These are phyloP conservation scores for Lymantria monacha DNA, from an alignment of 2,888 invertebrate genomes.

Conservation along the genomic window DNA sequence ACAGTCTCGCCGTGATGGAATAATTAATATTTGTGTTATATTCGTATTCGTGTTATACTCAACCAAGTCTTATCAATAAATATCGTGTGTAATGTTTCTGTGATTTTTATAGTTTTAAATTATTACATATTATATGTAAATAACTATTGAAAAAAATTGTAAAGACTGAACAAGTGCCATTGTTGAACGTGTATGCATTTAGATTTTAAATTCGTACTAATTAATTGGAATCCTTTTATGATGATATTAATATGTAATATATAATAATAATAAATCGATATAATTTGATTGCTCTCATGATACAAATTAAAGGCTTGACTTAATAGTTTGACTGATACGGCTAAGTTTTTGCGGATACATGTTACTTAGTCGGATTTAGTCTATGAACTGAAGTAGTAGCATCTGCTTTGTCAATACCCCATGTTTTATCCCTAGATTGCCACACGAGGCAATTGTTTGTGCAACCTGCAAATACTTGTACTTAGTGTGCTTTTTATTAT, in stretches of 20 bases:
- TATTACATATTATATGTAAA: slow-evolving; percentile 20
- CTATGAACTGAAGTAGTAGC: no score
- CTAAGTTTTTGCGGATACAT: neutral
- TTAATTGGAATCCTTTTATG: neutral
- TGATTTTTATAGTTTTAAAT: slow-evolving; percentile 30
- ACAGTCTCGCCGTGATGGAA: no score
- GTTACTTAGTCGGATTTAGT: neutral
- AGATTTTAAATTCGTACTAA: neutral
- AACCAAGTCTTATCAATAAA: slow-evolving; percentile 22
- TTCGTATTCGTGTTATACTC: slow-evolving; percentile 6
- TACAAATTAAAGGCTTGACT: neutral
- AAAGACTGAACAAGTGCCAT: slow-evolving; percentile 31
- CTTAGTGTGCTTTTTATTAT: no score
- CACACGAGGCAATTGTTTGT: neutral
- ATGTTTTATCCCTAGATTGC: no score
- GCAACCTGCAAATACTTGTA: neutral
- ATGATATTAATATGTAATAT: neutral
- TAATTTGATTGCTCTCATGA: neutral
- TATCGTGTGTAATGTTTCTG: slow-evolving; percentile 20
- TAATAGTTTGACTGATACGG: neutral
- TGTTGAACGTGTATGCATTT: neutral
- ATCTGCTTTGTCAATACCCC: no score
- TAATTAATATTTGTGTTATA: no score
- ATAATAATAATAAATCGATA: neutral
- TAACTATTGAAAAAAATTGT: neutral